Evolutionary conservation across 2,113 vertebrate genomes (phyloP), one percentile per base, ranked within the genome.

Genomic region (Crypturellus undulatus): DNA sequence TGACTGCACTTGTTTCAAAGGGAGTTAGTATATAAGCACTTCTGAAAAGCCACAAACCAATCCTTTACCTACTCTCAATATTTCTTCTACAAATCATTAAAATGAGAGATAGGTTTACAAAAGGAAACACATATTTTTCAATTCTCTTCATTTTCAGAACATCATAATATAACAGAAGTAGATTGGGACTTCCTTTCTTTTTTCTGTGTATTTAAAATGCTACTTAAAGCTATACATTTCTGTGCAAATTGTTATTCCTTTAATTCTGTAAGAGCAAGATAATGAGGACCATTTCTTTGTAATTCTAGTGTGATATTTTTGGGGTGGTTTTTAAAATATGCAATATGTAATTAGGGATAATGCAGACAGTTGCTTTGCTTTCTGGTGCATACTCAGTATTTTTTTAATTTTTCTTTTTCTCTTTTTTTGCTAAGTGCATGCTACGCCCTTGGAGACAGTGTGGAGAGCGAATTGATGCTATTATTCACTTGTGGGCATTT

Each of bases 231-330:
- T 88, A 86, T 81, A 96, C 12, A 1, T 67, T 93, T 90, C 89
- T 56, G 58, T 80, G 83, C 62, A 97, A 93, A 90, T 81, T 95
- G 60, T 59, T 95, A 93, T 97, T 98, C 96, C 90, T 97, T 97
- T 96, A 97, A 97, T 97, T 97, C 91, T 15, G 6, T 94, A 96
- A 96, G 92, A 96, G 86, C 56, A 69, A 96, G 82, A 95, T 96
- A 97, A 96, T 95, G 95, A 97, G 82, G 75, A 79, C 49, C 79
- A 24, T 82, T 94, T 54, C 77, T 93, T 89, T 96, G 73, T 96
- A 96, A 97, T 94, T 95, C 90, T 71, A 96, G 84, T 72, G 71
- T 91, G 70, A 82, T 96, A 81, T 95, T 97, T 97, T 96, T 84
- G 93, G 96, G 87, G 90, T 96, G 89, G 86, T 83, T 97, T 97